Evolutionary conservation across 2,888 invertebrate genomes (phyloP).

Genomic region (Eulithis prunata): DNA sequence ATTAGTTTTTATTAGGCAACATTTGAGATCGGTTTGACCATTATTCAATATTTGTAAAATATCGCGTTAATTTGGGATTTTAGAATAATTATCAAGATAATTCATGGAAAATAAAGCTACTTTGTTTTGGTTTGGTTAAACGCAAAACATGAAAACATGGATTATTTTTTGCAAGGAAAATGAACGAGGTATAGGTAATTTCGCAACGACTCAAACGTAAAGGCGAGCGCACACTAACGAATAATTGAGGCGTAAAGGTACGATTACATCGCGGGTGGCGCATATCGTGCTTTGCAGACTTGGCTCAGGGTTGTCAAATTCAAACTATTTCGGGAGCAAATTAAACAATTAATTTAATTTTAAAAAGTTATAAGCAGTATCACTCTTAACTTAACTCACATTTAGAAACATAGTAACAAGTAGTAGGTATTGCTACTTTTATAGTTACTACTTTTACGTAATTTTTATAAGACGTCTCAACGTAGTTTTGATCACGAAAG

Average conservation of each 20-base stretch:
- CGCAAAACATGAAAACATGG: not conserved
- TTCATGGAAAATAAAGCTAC: no score
- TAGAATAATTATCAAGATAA: not conserved
- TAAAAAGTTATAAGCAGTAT: no score
- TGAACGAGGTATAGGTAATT: constrained; percentile 21
- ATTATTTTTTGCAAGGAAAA: not conserved
- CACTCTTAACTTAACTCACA: no score
- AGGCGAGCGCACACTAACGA: constrained; percentile 42
- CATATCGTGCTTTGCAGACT: constrained; percentile 50
- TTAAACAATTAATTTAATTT: no score
- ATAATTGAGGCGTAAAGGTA: constrained; percentile 54
- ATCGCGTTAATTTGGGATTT: not conserved
- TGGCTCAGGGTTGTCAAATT: constrained; percentile 16
- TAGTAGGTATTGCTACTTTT: no score
- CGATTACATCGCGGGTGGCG: constrained; percentile 47
- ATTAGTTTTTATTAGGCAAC: constrained; percentile 20
- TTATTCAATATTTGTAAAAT: not conserved
- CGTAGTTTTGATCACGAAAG: no score
- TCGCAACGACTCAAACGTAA: constrained; percentile 29
- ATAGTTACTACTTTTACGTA: no score
- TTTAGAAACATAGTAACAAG: no score
- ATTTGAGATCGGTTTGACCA: constrained; percentile 9
- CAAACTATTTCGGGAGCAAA: not conserved
- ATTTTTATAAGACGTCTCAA: no score
- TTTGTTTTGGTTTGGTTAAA: no score